Evolutionary conservation across 1,140 invertebrate species (phyloP).

Genomic region (Drosophila guanche): DNA sequence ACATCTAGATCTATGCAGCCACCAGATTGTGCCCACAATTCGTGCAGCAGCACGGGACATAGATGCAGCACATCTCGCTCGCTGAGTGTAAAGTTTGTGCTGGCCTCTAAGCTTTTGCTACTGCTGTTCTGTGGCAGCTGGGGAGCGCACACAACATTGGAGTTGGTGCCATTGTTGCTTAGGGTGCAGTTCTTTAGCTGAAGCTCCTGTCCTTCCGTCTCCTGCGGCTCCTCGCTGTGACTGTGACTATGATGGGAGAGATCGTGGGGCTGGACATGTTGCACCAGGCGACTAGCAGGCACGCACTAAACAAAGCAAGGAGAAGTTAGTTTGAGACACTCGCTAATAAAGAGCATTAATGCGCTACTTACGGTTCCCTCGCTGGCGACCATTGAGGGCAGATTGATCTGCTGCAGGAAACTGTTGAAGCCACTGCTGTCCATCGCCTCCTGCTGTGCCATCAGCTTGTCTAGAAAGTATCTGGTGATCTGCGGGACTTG

Average conservation of each 20-base stretch:
- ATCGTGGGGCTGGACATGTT: slow-evolving; percentile 71
- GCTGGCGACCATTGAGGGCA: slow-evolving; percentile 85
- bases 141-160: slow-evolving; percentile 31
- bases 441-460: slow-evolving; percentile 82
- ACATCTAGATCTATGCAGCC: slow-evolving; percentile 85
- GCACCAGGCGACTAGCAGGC: slow-evolving; percentile 55
- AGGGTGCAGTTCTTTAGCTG: slow-evolving; percentile 47
- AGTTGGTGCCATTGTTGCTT: slow-evolving; percentile 29
- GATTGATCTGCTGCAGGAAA: slow-evolving; percentile 86
- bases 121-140: slow-evolving; percentile 16
- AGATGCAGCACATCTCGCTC: slow-evolving; percentile 84
- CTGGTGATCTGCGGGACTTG: slow-evolving; percentile 63
- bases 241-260: slow-evolving; percentile 55
- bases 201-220: slow-evolving; percentile 12
- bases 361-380: slow-evolving; percentile 84
- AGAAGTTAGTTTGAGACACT: slow-evolving; percentile 9
- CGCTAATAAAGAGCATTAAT: neutral
- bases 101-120: neutral
- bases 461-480: slow-evolving; percentile 84
- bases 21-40: slow-evolving; percentile 85
- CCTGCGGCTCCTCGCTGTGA: slow-evolving; percentile 15
- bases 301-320: slow-evolving; percentile 48
- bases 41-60: slow-evolving; percentile 88
- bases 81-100: slow-evolving; percentile 55
- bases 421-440: slow-evolving; percentile 85